Conservation (phyloP, 2,113 vertebrate genomes). For the Nyctereutes procyonoides region DNA sequence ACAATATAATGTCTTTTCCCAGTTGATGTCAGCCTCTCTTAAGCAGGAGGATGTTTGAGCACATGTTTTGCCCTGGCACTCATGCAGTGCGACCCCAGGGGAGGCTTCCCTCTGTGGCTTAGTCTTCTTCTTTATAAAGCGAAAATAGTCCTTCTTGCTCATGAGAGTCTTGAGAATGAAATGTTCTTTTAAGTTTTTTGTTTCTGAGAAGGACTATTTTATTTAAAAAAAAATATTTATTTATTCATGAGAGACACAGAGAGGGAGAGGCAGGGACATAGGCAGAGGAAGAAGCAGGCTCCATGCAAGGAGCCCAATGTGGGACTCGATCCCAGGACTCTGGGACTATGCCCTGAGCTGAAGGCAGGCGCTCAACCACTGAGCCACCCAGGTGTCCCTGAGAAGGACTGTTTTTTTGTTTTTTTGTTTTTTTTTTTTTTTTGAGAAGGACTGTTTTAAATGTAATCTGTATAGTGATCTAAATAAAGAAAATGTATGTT, state of each 20-base stretch:
- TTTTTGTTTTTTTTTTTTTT: too few relatives aligned
- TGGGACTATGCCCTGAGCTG: too few relatives aligned
- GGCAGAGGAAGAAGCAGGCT: too few relatives aligned
- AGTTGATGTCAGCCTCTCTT: neutral
- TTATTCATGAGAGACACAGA: too few relatives aligned
- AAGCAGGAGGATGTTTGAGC: neutral
- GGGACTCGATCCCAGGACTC: too few relatives aligned
- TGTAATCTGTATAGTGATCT: neutral
- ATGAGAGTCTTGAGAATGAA: constrained; percentile 15
- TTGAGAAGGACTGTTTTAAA: neutral
- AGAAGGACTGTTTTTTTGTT: neutral
- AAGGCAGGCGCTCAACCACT: too few relatives aligned
- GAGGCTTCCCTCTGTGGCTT: neutral
- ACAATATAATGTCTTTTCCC: neutral
- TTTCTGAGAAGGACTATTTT: constrained; percentile 12
- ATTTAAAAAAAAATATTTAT: neutral
- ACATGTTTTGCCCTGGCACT: fast-evolving
- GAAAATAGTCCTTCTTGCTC: neutral
- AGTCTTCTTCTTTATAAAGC: neutral
- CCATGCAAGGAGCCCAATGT: too few relatives aligned
- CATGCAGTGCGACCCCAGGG: too few relatives aligned
- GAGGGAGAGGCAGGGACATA: too few relatives aligned
- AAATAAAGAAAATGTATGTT: constrained; percentile 27
- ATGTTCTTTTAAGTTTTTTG: constrained; percentile 15
- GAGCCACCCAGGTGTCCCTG: too few relatives aligned